These are phyloP conservation scores for Protobothrops mucrosquamatus DNA, from an alignment of 2,113 vertebrate species.

Conservation along the genomic window DNA sequence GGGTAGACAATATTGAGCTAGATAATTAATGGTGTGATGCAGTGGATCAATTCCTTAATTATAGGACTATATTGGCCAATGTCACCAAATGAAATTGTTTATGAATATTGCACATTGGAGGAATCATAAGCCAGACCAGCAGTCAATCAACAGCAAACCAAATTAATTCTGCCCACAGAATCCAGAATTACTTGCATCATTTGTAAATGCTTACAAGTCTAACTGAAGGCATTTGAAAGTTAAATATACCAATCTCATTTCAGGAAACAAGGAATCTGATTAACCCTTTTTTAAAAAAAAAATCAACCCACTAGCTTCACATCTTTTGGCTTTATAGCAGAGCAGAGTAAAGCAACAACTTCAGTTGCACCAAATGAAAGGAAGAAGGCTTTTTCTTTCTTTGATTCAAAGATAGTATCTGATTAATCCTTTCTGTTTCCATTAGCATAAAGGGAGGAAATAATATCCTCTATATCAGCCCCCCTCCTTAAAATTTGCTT, in stretches of 20 bases:
- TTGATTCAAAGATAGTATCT: background rate
- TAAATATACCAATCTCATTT: background rate
- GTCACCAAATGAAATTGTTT: background rate
- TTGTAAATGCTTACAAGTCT: background rate
- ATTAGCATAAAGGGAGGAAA: background rate
- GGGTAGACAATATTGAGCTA: background rate
- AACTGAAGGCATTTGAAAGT: background rate
- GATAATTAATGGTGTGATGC: background rate
- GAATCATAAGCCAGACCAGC: background rate
- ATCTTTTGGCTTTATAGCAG: background rate
- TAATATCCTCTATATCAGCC: background rate
- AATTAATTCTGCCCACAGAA: background rate
- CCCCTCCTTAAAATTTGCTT: background rate
- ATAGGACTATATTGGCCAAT: background rate
- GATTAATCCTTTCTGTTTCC: background rate
- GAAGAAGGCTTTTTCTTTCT: background rate
- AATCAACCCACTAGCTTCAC: background rate
- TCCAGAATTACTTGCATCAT: background rate
- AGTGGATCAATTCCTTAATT: background rate
- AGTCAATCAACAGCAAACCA: background rate
- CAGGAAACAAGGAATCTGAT: background rate
- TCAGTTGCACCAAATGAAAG: background rate
- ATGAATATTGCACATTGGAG: background rate
- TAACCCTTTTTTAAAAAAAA: background rate
- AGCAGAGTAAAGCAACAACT: background rate